These are phyloP conservation scores for Calosoma granatense DNA, from an alignment of 1,140 invertebrate genomes.

Conservation along the genomic window DNA sequence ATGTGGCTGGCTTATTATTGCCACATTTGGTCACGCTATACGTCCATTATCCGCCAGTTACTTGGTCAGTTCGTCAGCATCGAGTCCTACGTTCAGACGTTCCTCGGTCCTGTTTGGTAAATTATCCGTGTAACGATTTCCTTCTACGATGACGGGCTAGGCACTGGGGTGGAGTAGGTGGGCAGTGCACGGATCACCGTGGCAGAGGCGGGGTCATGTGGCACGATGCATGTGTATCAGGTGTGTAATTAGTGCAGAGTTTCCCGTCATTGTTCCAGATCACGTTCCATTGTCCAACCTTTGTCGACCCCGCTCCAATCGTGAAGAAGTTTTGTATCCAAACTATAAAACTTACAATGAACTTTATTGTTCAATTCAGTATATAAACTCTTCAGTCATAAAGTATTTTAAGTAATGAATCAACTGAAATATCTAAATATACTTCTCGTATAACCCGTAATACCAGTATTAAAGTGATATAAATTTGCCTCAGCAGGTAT, in stretches of 20 bases:
- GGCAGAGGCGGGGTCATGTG: background rate
- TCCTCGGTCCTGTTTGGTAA: conserved; percentile 1
- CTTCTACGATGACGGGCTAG: background rate
- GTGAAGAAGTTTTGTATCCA: background rate
- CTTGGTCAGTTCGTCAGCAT: conserved; percentile 4
- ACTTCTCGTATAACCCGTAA: no score
- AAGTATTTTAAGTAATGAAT: no score
- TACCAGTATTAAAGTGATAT: no score
- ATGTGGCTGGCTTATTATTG: conserved; percentile 1
- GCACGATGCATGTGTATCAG: background rate
- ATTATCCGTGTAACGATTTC: conserved; percentile 7
- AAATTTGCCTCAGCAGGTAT: background rate
- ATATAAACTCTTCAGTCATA: no score
- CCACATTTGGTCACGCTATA: conserved; percentile 4
- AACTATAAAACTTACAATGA: no score
- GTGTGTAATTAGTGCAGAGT: background rate
- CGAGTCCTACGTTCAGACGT: background rate
- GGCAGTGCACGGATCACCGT: background rate
- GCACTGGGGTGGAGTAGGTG: background rate
- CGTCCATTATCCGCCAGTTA: background rate
- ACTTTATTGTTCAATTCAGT: no score
- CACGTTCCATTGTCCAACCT: background rate
- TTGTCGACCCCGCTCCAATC: background rate
- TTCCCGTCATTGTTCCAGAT: conserved; percentile 3
- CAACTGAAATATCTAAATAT: no score